Percentiles rank a stretch among this genome's conserved stretches.
Evolutionary conservation across 2,797 vertebrate species (phyloP).

Genomic region (Neosilurus mollespiculum): DNA sequence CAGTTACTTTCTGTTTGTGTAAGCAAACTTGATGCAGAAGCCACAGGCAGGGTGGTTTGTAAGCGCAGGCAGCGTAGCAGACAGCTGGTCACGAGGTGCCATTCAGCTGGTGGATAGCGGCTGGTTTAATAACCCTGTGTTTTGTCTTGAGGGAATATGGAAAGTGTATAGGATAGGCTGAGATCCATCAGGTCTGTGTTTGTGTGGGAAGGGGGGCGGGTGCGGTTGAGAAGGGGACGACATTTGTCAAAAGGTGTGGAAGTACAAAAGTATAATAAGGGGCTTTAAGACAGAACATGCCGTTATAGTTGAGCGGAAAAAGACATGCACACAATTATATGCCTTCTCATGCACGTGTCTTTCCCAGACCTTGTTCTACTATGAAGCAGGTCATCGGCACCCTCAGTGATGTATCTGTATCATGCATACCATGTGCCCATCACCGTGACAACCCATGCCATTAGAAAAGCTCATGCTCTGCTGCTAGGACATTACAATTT

Average conservation of each 20-base stretch:
- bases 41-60: slow-evolving; percentile 30
- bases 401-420: slow-evolving; percentile 37
- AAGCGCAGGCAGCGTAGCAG: slow-evolving; percentile 43
- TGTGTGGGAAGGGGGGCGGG: background rate
- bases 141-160: slow-evolving; percentile 66
- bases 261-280: background rate
- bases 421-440: slow-evolving; percentile 43
- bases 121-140: slow-evolving; percentile 53
- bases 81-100: slow-evolving; percentile 68
- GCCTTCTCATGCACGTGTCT: background rate
- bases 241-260: background rate
- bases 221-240: background rate
- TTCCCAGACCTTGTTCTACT: background rate
- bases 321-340: background rate
- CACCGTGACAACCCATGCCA: slow-evolving; percentile 15
- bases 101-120: slow-evolving; percentile 72
- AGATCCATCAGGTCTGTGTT: slow-evolving; percentile 61
- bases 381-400: slow-evolving; percentile 40
- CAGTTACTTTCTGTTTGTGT: slow-evolving; percentile 39
- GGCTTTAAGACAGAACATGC: background rate
- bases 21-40: slow-evolving; percentile 55
- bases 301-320: background rate
- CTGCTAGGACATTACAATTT: slow-evolving; percentile 35
- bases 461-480: slow-evolving; percentile 49
- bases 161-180: slow-evolving; percentile 72